phyloP scores from a whole-genome alignment of 2,888 invertebrate species.

The Carabus problematicus region DNA sequence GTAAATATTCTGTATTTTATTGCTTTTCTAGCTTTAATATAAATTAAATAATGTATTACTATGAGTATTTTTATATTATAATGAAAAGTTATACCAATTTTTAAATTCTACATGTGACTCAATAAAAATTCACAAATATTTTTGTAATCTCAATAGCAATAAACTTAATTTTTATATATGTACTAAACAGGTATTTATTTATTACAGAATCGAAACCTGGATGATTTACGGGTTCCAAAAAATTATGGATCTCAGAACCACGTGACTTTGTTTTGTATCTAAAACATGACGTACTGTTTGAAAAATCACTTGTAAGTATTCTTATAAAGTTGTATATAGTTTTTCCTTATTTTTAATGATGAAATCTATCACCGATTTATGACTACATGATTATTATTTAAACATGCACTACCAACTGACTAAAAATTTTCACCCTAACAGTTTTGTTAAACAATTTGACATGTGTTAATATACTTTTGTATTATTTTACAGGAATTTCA shows the following conservation, averaged over 20 bases:
- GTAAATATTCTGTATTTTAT: conserved; percentile 5
- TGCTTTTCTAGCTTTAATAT: neutral
- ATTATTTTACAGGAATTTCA: neutral
- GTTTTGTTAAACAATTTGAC: neutral
- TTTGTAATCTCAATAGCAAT: neutral
- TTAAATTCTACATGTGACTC: neutral
- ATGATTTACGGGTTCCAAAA: neutral
- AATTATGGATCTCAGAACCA: neutral
- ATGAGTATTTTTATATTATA: neutral
- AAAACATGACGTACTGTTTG: neutral
- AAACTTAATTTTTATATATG: neutral
- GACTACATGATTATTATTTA: conserved; percentile 31
- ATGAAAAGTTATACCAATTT: neutral
- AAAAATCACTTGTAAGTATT: neutral
- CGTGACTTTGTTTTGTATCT: neutral
- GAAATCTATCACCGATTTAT: conserved; percentile 23
- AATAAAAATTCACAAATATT: neutral
- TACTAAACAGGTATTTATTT: neutral
- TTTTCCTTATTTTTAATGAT: neutral
- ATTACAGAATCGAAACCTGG: neutral
- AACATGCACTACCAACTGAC: conserved; percentile 36
- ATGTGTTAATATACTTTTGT: neutral
- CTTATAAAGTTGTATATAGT: neutral
- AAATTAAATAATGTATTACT: neutral
- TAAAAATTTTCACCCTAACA: neutral